These are phyloP conservation scores for Litoditis marina DNA, from an alignment of 2,888 invertebrate species.

Conservation along the genomic window DNA sequence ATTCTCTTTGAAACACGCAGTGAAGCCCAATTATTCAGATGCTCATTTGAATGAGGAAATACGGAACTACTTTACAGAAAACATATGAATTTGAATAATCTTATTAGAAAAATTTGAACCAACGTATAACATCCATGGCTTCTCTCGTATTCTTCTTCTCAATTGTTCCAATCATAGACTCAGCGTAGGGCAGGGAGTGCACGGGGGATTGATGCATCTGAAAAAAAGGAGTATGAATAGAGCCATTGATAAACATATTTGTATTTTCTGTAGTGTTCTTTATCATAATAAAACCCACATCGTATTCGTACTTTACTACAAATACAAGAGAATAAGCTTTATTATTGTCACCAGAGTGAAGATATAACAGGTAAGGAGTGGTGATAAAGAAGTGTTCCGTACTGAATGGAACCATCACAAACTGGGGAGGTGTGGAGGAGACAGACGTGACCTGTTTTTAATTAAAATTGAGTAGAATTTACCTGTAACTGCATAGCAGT, in stretches of 20 bases:
- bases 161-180: conserved; percentile 75
- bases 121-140: conserved; percentile 68
- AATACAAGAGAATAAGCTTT: too few relatives aligned
- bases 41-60: too few relatives aligned
- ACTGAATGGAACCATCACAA: too few relatives aligned
- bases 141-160: conserved; percentile 75
- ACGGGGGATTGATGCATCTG: conserved; percentile 62
- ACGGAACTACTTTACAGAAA: too few relatives aligned
- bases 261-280: background rate
- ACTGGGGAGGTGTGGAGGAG: too few relatives aligned
- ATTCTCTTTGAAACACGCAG: conserved; percentile 2
- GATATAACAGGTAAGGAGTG: too few relatives aligned
- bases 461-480: conserved; percentile 66
- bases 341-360: too few relatives aligned
- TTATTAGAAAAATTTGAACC: too few relatives aligned
- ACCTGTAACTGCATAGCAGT: conserved; percentile 78
- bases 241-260: background rate
- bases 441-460: too few relatives aligned
- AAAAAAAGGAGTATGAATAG: background rate
- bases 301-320: too few relatives aligned
- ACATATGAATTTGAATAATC: too few relatives aligned
- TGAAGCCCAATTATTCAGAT: background rate
- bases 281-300: background rate
- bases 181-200: conserved; percentile 74
- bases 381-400: too few relatives aligned